Evolutionary conservation across 1,140 invertebrate species (phyloP).

Genomic region (Hylyphantes graminicola): DNA sequence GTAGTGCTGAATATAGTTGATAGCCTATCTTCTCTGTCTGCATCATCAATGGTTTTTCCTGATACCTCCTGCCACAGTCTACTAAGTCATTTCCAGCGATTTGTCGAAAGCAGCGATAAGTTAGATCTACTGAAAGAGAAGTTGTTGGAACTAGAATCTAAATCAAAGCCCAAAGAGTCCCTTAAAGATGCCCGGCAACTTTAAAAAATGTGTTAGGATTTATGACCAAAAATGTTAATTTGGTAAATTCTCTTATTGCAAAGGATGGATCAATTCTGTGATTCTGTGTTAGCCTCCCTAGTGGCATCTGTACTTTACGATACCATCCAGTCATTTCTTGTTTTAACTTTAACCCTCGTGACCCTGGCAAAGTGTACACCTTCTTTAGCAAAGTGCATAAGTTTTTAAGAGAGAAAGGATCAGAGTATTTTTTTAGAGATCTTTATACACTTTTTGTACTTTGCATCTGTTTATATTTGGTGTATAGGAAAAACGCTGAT

Average conservation of each 20-base stretch:
- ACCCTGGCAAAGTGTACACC: slow-evolving; percentile 20
- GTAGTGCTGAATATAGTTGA: slow-evolving; percentile 18
- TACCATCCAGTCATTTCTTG: slow-evolving; percentile 21
- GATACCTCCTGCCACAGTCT: slow-evolving; percentile 16
- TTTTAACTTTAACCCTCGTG: background rate
- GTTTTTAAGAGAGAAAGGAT: slow-evolving; percentile 1
- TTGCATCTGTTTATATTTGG: too few relatives aligned
- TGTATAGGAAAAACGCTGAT: too few relatives aligned
- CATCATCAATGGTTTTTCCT: slow-evolving; percentile 9
- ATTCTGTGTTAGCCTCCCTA: background rate
- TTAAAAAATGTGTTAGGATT: slow-evolving; percentile 13
- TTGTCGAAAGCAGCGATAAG: slow-evolving; percentile 33
- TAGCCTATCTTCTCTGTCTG: background rate
- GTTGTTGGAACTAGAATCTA: slow-evolving; percentile 1
- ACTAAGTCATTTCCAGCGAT: slow-evolving; percentile 42
- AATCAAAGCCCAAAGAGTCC: background rate
- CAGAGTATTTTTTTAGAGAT: slow-evolving; percentile 33
- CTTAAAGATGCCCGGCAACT: too few relatives aligned
- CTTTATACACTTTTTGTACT: slow-evolving; percentile 31
- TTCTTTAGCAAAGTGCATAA: slow-evolving; percentile 4
- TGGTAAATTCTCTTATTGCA: slow-evolving; percentile 7
- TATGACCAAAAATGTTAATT: slow-evolving; percentile 12
- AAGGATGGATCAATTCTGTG: slow-evolving; percentile 14
- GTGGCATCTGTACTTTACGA: slow-evolving; percentile 14
- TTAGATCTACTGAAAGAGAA: slow-evolving; percentile 45